Base-by-base conservation (phyloP, 2,888 invertebrate species). In the Ochropleura plecta region DNA sequence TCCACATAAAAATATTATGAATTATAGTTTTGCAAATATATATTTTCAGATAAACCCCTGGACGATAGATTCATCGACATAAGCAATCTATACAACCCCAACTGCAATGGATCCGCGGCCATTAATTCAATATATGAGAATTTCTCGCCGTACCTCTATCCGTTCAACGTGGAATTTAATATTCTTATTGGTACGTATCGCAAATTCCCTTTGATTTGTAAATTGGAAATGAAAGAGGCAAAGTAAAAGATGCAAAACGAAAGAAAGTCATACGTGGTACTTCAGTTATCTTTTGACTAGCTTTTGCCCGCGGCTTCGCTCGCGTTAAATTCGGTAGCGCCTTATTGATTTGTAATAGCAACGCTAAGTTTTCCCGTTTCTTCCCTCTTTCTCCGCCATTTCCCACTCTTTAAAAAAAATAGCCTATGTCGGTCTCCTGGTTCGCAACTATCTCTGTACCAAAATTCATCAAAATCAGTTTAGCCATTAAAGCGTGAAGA, bases 151-250 rank as follows among this genome's bases (percentile, higher is more conserved):
- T 98, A 98, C 90, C 94, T 98, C 20, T 98, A 98, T 88, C 98
- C 98, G 0, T 98, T 98, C 92, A 98, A 97, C 82, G 98, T 98
- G 48, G 98, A 98, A 92, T 98, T 98, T 93, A 98, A 98, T 92
- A 98, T 98, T 89, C 97, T 98, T 77, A 97, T 98, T 73, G 97
- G 98, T 97, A 94, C 82, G 90, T 86, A 76, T 60, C 70, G 68
- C 73, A 66, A 55, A 74, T 71, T 64, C 65, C 63, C 30, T 46
- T 44, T 63, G 18, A 53, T 67, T 70, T 63, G 62, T 70, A 70
- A 70, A 73, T 60, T 70, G 70, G 69, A 75, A 80, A 69, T 65
- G 53, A 55, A 75, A 65, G 20, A 79, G 30, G 30, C 8, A 20
- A 57, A 18, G 10, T 12, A 63, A 67, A 67, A 62, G n/a, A 51